Evolutionary conservation across 2,113 vertebrate species (phyloP).

Genomic region (Indri indri): DNA sequence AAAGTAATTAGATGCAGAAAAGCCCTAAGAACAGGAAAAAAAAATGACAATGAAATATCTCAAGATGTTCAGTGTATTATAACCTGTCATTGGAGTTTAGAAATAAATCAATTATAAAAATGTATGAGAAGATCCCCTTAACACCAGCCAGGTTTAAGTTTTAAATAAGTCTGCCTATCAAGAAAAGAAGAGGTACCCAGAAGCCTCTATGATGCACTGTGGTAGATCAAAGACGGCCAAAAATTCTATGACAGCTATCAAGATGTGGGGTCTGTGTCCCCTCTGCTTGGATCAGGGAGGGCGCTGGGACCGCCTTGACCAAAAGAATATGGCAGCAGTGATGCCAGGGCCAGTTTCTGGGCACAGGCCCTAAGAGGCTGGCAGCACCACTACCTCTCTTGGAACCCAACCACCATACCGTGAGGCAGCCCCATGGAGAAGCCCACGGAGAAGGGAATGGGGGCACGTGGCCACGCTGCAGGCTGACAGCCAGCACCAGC

Average conservation of each 20-base stretch:
- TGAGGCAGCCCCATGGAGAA: background rate
- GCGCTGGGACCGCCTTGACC: background rate
- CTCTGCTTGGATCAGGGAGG: background rate
- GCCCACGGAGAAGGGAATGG: background rate
- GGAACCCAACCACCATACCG: background rate
- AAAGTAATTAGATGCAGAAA: background rate
- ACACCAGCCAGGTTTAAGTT: background rate
- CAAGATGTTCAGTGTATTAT: background rate
- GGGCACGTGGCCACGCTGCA: background rate
- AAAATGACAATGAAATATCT: background rate
- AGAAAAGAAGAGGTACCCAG: background rate
- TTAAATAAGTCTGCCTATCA: background rate
- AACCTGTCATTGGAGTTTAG: background rate
- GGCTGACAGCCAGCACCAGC: background rate
- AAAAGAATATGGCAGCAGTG: background rate
- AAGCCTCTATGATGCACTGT: background rate
- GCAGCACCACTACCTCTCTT: background rate
- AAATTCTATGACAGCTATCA: background rate
- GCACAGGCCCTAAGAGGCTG: background rate
- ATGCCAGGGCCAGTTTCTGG: background rate
- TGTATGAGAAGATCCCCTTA: background rate
- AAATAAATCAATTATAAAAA: background rate
- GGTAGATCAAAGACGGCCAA: background rate
- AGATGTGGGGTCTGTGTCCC: background rate
- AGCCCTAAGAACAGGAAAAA: background rate